Base-by-base conservation (phyloP, 2,797 vertebrate species). In the Danio aesculapii region DNA sequence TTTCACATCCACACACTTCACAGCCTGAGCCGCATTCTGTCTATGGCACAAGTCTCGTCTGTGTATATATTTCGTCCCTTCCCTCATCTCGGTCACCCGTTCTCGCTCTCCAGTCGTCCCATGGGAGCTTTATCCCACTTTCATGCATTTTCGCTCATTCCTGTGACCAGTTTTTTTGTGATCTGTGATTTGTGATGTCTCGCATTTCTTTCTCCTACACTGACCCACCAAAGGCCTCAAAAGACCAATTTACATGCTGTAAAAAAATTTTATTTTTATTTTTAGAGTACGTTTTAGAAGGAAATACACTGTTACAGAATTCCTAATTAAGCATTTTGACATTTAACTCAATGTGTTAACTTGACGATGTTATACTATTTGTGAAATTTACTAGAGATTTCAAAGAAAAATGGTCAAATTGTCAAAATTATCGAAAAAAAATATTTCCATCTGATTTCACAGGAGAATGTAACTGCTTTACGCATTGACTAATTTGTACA, bases 101-200 rank as follows among this genome's bases (percentile, higher is more conserved):
- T 66, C 69, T 74, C 57, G 61, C 21, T 53, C 52, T 68, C 74
- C 49, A 41, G 17, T 70, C 19, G 3, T 71, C 86, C 81, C 78
- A 76, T 19, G 78, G 75, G 83, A 79, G 70, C 57, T 72, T 79
- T 84, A 84, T 87, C 81, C 83, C 83, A 85, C 75, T 84, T 85
- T 88, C 80, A 81, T 77, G 81, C 68, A 71, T 41, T 82, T 50
- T 81, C 75, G 81, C 67, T 68, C 74, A 47, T 63, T 52, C 10
- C 69, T 70, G 66, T 8, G 55, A 49, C 70, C 8, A 8, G 44
- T 53, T 30, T 30, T 72, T 67, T 67, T 21, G 1, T 30, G 30
- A 30, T 30, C 30, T 30, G 30, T 72, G 49, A 74, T 57, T 86
- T 78, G 61, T 62, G 52, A 58, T 58, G 52, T 62, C 57, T 67